Evolutionary conservation across 1,140 invertebrate genomes (phyloP), one percentile per base, ranked within the genome.

Genomic region (Drosophila jambulina): DNA sequence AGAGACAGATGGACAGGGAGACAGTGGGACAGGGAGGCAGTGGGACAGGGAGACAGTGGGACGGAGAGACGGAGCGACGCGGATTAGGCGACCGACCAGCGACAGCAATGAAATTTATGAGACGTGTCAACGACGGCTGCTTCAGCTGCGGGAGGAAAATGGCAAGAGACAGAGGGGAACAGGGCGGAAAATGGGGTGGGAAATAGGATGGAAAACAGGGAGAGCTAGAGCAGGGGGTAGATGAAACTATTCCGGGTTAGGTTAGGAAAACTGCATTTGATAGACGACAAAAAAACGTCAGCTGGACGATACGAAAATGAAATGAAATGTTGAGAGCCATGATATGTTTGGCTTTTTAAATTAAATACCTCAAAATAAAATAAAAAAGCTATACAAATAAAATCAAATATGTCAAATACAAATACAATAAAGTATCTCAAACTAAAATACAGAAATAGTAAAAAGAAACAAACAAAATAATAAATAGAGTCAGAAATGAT

Each of bases 51-150:
- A 87, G 42, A 75, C 43, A 53, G 62, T 21, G 70, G 21, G 58
- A 25, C 8, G 15, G 45, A 15, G 51, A 21, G 64, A 25, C 27
- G n/a, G 19, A 25, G 27, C 9, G 63, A 38, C 83, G 71, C 58
- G 84, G 84, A 87, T 87, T 87, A 87, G 78, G 54, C 72, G 61
- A 80, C 68, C 70, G 79, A 77, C 59, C 63, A 80, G 77, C 77
- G 85, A 88, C 84, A 83, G 80, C 70, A 45, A 72, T 75, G 69
- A 80, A 87, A 87, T 87, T 87, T 87, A 87, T 90, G 84, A 87
- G 84, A 80, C 74, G 74, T 88, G 84, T 77, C 62, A 76, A 68
- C 51, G 54, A 54, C 45, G 54, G 64, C 49, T 72, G 67, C 54
- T 58, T 23, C 53, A 25, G 53, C 34, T 23, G 53, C 53, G 21